Evolutionary conservation across 2,888 invertebrate genomes (phyloP).

Genomic region (Xestia rhomboidea): DNA sequence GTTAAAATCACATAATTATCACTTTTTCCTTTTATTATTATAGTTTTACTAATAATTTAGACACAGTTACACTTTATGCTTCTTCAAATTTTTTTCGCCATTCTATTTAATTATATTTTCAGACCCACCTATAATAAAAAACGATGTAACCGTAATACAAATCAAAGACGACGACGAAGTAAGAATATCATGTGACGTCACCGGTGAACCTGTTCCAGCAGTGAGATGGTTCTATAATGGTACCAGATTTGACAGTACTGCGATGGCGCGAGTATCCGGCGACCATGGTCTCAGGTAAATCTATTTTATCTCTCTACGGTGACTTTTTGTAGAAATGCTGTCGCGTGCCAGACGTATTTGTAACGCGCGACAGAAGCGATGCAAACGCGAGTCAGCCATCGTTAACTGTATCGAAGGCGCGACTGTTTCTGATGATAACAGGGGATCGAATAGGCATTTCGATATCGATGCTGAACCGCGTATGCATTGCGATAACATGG

Average conservation of each 20-base stretch:
- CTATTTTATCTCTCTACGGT: not conserved
- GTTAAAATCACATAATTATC: too few species aligned
- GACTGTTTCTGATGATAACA: not conserved
- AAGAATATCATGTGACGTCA: constrained; percentile 67
- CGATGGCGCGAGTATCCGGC: constrained; percentile 17
- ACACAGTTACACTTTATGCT: not conserved
- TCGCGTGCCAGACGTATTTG: not conserved
- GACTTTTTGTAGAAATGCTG: not conserved
- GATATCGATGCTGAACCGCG: not conserved
- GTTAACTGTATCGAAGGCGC: not conserved
- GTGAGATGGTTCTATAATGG: constrained; percentile 73
- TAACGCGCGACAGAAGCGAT: not conserved
- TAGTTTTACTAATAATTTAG: not conserved
- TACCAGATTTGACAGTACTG: constrained; percentile 43
- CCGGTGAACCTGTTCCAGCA: constrained; percentile 71
- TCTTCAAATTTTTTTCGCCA: not conserved
- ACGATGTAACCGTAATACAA: constrained; percentile 23
- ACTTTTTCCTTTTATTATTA: too few species aligned
- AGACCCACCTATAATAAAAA: constrained; percentile 73
- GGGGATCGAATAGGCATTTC: not conserved
- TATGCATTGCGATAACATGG: not conserved
- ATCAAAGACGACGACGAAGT: constrained; percentile 64
- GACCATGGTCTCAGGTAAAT: constrained; percentile 72
- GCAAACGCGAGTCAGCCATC: not conserved
- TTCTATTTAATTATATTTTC: constrained; percentile 28